A percentile compares a stretch with the other conserved stretches of the same genome.
phyloP scores from a whole-genome alignment of 2,113 vertebrate species.

The Laticauda colubrina region DNA sequence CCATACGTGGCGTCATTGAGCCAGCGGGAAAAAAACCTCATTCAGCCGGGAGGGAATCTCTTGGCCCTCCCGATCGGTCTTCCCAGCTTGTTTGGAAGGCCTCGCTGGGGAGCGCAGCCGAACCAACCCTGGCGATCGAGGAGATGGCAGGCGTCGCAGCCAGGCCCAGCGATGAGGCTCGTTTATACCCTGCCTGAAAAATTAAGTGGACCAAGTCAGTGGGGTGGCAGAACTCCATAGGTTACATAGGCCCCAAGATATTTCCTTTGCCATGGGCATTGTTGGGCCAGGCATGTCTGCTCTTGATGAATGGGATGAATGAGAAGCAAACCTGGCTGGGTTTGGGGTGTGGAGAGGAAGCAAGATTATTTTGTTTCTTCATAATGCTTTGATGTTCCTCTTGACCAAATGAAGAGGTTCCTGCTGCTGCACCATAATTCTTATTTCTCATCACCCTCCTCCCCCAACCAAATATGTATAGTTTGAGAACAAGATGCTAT shows the following conservation, averaged over 20 bases:
- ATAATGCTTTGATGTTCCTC: not conserved
- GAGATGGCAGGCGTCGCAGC: not conserved
- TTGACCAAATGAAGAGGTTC: not conserved
- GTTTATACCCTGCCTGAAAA: not conserved
- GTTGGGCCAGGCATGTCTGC: not conserved
- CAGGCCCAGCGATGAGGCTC: not conserved
- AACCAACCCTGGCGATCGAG: not conserved
- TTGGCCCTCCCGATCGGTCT: not conserved
- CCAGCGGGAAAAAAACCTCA: not conserved
- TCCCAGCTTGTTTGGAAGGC: not conserved
- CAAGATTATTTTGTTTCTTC: not conserved
- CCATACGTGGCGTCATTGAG: not conserved
- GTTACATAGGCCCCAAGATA: not conserved
- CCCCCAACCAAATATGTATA: too few relatives aligned
- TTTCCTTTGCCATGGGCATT: not conserved
- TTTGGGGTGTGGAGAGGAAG: not conserved
- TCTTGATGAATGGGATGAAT: not conserved
- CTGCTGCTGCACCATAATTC: not conserved
- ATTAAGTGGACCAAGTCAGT: not conserved
- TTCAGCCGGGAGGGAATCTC: not conserved
- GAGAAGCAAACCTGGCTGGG: not conserved
- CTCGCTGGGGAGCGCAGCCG: not conserved
- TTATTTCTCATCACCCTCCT: not conserved
- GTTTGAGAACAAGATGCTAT: not conserved
- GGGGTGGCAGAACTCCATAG: constrained; percentile 8